These are phyloP conservation scores for Benthosema pterotum DNA, from an alignment of 2,797 vertebrate species.

Conservation along the genomic window DNA sequence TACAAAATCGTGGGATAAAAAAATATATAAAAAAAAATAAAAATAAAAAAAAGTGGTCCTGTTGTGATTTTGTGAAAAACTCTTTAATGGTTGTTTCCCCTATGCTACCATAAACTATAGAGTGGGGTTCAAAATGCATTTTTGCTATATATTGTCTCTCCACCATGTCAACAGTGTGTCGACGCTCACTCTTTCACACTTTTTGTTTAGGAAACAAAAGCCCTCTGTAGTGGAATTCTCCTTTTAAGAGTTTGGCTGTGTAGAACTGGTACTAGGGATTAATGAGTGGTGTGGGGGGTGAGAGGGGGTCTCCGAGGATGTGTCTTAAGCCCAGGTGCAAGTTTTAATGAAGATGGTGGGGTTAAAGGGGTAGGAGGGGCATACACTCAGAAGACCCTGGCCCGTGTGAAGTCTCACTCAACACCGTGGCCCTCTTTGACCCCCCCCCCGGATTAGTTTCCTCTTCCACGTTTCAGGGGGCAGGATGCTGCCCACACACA, in stretches of 20 bases:
- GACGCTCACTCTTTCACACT: too few species aligned
- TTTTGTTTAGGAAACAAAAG: too few species aligned
- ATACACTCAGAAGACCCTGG: constrained; percentile 47
- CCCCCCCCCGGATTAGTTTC: constrained; percentile 80
- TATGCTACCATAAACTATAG: too few species aligned
- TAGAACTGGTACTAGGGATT: constrained; percentile 1
- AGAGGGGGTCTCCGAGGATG: constrained; percentile 63
- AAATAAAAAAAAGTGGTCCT: too few species aligned
- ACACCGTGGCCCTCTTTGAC: constrained; percentile 75
- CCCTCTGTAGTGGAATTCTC: too few species aligned
- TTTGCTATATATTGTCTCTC: too few species aligned
- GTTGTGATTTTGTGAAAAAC: too few species aligned
- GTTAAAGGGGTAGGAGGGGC: constrained; percentile 28
- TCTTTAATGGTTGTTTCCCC: too few species aligned
- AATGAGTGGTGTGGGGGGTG: constrained; percentile 44
- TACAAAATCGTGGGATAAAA: too few species aligned
- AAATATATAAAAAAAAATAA: too few species aligned
- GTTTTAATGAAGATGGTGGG: constrained; percentile 74
- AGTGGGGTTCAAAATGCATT: too few species aligned
- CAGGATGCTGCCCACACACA: constrained; percentile 62
- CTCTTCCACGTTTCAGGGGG: constrained; percentile 76
- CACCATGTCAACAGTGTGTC: too few species aligned
- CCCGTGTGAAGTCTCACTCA: constrained; percentile 79
- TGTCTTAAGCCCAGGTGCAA: constrained; percentile 72
- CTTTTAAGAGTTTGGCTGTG: not conserved